Base-by-base conservation (phyloP, 2,888 invertebrate genomes). In the Eupeodes latifasciatus region DNA sequence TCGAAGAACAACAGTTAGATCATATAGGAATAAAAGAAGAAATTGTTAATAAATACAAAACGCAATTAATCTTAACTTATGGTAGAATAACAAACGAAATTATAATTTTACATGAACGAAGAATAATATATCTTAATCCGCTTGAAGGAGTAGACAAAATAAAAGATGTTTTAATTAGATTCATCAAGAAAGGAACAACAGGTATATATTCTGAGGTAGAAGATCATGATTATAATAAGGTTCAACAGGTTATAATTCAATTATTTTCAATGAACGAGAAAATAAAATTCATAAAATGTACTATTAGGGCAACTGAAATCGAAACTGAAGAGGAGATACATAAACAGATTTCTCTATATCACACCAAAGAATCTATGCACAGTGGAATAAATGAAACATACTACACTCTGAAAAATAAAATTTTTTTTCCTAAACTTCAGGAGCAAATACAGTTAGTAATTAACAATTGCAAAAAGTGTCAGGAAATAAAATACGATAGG, bases 101-200 rank as follows among this genome's bases (percentile, higher is more conserved):
- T 19, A 53, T 75, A 59, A 36, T 75, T 16, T 19, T 80, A 0
- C 76, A 81, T 14, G 49, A 61, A n/a, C n/a, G 81, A 27, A 76
- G 61, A 76, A 76, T 81, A n/a, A 84, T 89, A 19, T 11, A 74
- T 67, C 49, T 86, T 2, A 88, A 85, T 44, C 83, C 89, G 11
- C 47, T 71, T 19, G 57, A 87, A 11, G 69, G 53, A 14, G 36
- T 14, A 62, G 66, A 74, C 12, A 77, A 69, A 72, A 80, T 86
- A 64, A 85, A 83, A 74, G 67, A 86, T 27, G 10, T 19, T 19
- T 69, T 89, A 44, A 82, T 55, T 59, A 78, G 59, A 55, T 79
- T 82, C 57, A 78, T 88, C 0, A 85, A 80, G 27, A 59, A n/a
- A 85, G 64, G 49, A 19, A 49, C 49, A 49, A 49, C 49, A 49